These are phyloP conservation scores for Cosmorhoe ocellata DNA, from an alignment of 2,888 invertebrate genomes.

Conservation along the genomic window DNA sequence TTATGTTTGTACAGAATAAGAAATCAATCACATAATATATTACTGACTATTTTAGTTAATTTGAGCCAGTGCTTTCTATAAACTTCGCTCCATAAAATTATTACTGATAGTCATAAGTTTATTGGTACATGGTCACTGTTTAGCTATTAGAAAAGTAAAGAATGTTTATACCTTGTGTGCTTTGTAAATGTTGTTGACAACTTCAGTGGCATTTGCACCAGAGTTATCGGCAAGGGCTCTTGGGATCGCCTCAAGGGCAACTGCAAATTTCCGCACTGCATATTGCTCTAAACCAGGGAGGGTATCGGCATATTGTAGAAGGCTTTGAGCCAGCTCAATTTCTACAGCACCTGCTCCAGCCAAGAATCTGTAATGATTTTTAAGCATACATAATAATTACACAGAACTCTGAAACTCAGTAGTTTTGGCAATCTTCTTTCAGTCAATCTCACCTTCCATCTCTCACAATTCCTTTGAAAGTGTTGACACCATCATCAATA, in stretches of 20 bases:
- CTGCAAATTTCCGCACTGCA: slow-evolving; percentile 95
- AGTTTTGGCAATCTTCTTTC: too few relatives aligned
- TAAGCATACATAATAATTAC: too few relatives aligned
- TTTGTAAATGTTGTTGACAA: slow-evolving; percentile 94
- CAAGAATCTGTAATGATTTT: slow-evolving; percentile 80
- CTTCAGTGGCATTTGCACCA: slow-evolving; percentile 93
- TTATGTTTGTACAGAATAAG: too few relatives aligned
- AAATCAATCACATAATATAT: too few relatives aligned
- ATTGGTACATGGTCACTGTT: too few relatives aligned
- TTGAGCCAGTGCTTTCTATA: too few relatives aligned
- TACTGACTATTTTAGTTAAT: too few relatives aligned
- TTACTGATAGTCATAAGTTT: too few relatives aligned
- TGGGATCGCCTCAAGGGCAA: slow-evolving; percentile 94
- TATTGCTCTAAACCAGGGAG: slow-evolving; percentile 98
- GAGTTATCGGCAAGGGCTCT: slow-evolving; percentile 97
- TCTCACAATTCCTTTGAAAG: slow-evolving; percentile 94
- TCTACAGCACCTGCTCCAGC: slow-evolving; percentile 98
- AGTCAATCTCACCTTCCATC: slow-evolving; percentile 81
- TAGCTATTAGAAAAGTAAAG: too few relatives aligned
- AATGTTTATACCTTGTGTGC: slow-evolving; percentile 87
- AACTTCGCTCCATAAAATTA: too few relatives aligned
- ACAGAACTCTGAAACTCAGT: too few relatives aligned
- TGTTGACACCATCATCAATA: slow-evolving; percentile 99
- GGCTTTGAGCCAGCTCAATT: slow-evolving; percentile 94
- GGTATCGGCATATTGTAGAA: slow-evolving; percentile 94